These are phyloP conservation scores for Porites lobata DNA, from an alignment of 92 coral and sea anemone genomes.

Conservation along the genomic window DNA sequence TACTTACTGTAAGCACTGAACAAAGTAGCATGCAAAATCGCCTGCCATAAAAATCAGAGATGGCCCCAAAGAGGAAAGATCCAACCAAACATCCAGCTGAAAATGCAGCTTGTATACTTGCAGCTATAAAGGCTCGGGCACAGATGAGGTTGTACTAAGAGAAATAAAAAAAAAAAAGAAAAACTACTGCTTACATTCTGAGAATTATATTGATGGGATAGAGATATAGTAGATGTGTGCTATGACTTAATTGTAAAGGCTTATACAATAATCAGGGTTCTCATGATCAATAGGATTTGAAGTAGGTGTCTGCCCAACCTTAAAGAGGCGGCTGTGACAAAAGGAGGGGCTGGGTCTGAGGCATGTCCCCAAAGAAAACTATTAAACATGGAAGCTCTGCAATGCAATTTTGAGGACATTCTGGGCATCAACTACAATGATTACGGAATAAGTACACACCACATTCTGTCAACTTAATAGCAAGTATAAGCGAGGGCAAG, in stretches of 20 bases:
- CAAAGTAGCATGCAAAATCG: slow-evolving; percentile 36
- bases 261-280: too few relatives aligned
- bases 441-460: too few relatives aligned
- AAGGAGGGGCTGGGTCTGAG: too few relatives aligned
- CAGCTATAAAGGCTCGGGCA: slow-evolving; percentile 47
- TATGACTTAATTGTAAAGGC: too few relatives aligned
- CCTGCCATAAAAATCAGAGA: slow-evolving; percentile 52
- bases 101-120: slow-evolving; percentile 47
- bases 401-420: too few relatives aligned
- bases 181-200: neutral
- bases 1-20: slow-evolving; percentile 28
- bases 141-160: slow-evolving; percentile 64
- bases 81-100: slow-evolving; percentile 62
- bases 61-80: slow-evolving; percentile 41
- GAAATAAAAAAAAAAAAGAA: neutral
- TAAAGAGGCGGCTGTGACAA: too few relatives aligned
- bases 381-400: too few relatives aligned
- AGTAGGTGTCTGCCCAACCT: too few relatives aligned
- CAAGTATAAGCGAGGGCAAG: too few relatives aligned
- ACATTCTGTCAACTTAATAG: too few relatives aligned
- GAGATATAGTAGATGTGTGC: neutral
- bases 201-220: neutral
- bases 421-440: too few relatives aligned
- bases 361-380: neutral
- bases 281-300: too few relatives aligned